A percentile compares a stretch with the other conserved stretches of the same genome.
Conservation (phyloP, 2,888 invertebrate species). For the Lasioglossum lativentre region DNA sequence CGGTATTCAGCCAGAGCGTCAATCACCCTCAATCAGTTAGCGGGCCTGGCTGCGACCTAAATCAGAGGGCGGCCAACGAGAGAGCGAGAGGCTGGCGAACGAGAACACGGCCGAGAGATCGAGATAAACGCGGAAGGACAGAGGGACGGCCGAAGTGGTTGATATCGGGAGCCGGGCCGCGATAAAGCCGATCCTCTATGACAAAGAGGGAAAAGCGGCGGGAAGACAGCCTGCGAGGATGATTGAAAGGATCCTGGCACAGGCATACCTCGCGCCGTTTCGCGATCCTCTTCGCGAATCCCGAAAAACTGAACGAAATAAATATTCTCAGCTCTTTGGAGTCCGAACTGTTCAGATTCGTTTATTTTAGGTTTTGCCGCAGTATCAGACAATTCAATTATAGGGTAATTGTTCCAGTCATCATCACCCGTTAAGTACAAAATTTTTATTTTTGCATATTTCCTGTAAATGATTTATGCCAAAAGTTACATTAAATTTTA, state of each 20-base stretch:
- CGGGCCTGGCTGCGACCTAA: constrained; percentile 77
- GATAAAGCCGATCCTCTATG: constrained; percentile 61
- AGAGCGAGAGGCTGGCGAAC: constrained; percentile 41
- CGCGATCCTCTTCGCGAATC: not conserved
- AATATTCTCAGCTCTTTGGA: not conserved
- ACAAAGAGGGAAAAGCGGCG: constrained; percentile 57
- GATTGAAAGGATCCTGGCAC: constrained; percentile 45
- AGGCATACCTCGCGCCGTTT: not conserved
- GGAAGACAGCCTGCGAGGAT: constrained; percentile 33
- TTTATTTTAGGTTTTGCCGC: too few relatives aligned
- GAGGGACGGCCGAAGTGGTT: constrained; percentile 38
- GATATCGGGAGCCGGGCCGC: constrained; percentile 62
- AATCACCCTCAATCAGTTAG: constrained; percentile 83
- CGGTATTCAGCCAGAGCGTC: constrained; percentile 82
- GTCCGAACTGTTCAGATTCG: too few relatives aligned
- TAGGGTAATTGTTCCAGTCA: too few relatives aligned
- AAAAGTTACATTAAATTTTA: too few relatives aligned
- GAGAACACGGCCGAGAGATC: constrained; percentile 60
- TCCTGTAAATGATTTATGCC: too few relatives aligned
- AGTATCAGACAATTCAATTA: too few relatives aligned
- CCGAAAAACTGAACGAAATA: not conserved
- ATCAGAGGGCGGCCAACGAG: constrained; percentile 70
- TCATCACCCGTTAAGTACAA: too few relatives aligned
- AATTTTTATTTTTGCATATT: too few relatives aligned
- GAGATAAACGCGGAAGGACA: constrained; percentile 59